Percentiles rank a stretch among this genome's conserved stretches.
phyloP scores from a whole-genome alignment of 2,113 vertebrate species.

The Fulmarus glacialis region DNA sequence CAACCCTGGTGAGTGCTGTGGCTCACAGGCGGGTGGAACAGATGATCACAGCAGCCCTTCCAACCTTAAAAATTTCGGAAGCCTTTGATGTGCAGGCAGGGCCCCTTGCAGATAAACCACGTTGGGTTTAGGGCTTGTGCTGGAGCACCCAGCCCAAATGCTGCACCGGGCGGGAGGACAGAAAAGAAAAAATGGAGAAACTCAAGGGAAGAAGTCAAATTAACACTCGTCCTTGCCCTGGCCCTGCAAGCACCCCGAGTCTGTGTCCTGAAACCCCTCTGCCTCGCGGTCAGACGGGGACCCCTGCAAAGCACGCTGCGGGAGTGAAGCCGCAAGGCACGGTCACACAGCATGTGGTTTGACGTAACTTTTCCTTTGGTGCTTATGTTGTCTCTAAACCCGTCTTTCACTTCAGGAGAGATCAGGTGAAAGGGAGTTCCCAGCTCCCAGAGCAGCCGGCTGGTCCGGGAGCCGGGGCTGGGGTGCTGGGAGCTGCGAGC shows the following conservation, averaged over 20 bases:
- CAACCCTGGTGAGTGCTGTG: not conserved
- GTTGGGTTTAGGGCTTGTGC: not conserved
- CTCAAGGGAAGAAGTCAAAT: not conserved
- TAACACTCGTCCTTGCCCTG: not conserved
- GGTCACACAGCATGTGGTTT: fast-evolving
- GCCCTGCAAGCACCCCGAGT: fast-evolving
- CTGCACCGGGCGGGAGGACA: not conserved
- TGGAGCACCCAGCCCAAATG: not conserved
- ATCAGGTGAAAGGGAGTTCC: not conserved
- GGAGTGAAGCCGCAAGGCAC: not conserved
- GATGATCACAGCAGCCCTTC: not conserved
- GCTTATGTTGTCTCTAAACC: not conserved
- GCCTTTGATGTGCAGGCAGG: not conserved
- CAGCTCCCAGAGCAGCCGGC: not conserved
- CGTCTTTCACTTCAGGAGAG: fast-evolving
- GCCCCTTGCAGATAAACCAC: not conserved
- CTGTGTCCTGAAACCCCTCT: not conserved
- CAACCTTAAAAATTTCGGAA: not conserved
- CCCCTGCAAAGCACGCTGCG: not conserved
- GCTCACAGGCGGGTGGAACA: not conserved
- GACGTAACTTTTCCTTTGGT: not conserved
- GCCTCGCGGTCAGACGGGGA: fast-evolving
- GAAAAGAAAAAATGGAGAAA: not conserved
- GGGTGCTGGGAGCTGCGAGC: not conserved
- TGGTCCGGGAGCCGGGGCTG: not conserved